Percentiles rank a stretch among this genome's conserved stretches.
Conservation (phyloP, 2,113 vertebrate genomes). For the Nothobranchius furzeri region DNA sequence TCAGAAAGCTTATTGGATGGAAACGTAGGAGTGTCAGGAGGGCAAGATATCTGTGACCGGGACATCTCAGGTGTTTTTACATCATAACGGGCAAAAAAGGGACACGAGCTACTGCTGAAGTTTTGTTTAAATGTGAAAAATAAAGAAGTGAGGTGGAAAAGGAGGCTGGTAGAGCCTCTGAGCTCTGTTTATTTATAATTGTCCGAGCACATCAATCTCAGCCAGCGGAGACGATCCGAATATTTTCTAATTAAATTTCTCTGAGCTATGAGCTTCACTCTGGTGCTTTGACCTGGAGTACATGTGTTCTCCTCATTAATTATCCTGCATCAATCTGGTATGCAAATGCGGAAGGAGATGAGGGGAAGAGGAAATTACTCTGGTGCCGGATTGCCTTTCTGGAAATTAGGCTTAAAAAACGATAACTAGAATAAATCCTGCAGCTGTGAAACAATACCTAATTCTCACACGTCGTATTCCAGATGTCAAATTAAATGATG, state of each 20-base stretch:
- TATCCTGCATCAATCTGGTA: constrained; percentile 34
- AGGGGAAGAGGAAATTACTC: not conserved
- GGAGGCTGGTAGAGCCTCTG: no score
- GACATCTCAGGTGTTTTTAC: constrained; percentile 7
- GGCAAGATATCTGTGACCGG: constrained; percentile 21
- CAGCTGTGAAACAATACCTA: no score
- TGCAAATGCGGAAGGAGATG: constrained; percentile 35
- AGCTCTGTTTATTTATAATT: constrained; percentile 55
- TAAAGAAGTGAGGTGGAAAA: no score
- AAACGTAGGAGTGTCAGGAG: constrained; percentile 3
- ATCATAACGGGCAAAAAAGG: not conserved
- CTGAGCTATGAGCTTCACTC: constrained; percentile 50
- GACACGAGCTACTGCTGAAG: constrained; percentile 3
- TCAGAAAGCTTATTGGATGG: constrained; percentile 10
- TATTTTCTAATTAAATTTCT: constrained; percentile 64
- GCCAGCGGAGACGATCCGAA: constrained; percentile 32
- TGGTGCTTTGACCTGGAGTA: constrained; percentile 33
- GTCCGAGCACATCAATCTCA: constrained; percentile 54
- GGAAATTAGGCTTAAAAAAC: no score
- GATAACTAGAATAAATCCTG: no score
- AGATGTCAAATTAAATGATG: no score
- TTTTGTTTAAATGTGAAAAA: constrained; percentile 24
- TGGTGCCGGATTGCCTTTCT: no score
- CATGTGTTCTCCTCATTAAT: constrained; percentile 38
- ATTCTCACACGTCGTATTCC: no score